Conservation (phyloP, 2,113 vertebrate genomes). For the Lipophrys pholis region DNA sequence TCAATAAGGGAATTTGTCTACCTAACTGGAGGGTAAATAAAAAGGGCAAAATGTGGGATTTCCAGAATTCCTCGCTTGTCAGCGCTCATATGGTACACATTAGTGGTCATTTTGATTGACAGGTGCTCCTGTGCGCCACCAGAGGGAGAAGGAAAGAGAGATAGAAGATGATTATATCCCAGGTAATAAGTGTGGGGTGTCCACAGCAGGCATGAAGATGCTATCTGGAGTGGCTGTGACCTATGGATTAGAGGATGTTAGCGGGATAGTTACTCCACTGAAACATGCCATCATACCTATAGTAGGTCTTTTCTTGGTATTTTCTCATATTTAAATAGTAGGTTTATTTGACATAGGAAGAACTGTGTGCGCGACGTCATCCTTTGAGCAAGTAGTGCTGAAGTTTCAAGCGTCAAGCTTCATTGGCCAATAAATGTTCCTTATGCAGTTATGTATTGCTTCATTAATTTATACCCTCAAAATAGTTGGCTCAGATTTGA, state of each 20-base stretch:
- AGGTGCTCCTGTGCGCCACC: slow-evolving; percentile 79
- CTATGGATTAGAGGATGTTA: slow-evolving; percentile 73
- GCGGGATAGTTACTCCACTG: slow-evolving; percentile 42
- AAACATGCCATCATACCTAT: slow-evolving; percentile 20
- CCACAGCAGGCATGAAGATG: slow-evolving; percentile 73
- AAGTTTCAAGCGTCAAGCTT: no score
- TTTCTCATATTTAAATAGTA: no score
- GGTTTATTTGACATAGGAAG: no score
- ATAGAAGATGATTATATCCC: slow-evolving; percentile 81
- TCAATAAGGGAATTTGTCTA: slow-evolving; percentile 82
- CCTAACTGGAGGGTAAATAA: slow-evolving; percentile 81
- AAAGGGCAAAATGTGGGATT: slow-evolving; percentile 77
- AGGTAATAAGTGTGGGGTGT: slow-evolving; percentile 78
- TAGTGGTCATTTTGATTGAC: slow-evolving; percentile 81
- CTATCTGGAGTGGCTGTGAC: slow-evolving; percentile 62
- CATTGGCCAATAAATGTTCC: no score
- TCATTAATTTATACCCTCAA: no score
- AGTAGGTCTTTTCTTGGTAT: background rate
- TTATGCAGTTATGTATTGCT: no score
- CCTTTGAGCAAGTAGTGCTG: no score
- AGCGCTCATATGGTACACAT: slow-evolving; percentile 78
- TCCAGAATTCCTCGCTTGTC: slow-evolving; percentile 74
- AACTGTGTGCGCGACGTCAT: no score
- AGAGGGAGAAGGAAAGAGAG: slow-evolving; percentile 70
- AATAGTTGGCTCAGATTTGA: no score